Evolutionary conservation across 2,113 vertebrate genomes (phyloP), one percentile per base, ranked within the genome.

Genomic region (Elanus axillaris): DNA sequence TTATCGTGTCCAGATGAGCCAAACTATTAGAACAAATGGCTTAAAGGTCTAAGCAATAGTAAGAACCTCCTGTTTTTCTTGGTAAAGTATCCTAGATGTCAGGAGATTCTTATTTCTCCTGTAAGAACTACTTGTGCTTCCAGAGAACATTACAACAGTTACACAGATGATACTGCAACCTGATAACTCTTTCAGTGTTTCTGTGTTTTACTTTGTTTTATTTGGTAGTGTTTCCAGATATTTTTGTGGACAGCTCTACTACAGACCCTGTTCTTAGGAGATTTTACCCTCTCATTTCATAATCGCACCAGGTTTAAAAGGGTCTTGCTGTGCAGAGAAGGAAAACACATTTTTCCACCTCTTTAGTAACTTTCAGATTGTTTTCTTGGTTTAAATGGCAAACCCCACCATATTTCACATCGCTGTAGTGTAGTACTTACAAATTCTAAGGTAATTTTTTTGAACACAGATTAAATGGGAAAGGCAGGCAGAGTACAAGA

Each of bases 191-290:
- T 18, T 12, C 43, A 34, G 34, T 32, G 64, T 52, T 78, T 62
- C 60, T 93, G 75, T 71, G 87, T 63, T 85, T 85, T n/a, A 5
- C 47, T 83, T 43, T 60, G 84, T 56, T 93, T 91, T n/a, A 86
- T 52, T 76, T 92, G 68, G 73, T 34, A 2, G 12, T 17, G 34
- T 47, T 95, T 88, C 52, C 59, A 81, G 77, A 80, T 85, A 95
- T 97, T 97, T 79, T 96, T 88, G 64, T 93, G 96, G 87, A 91
- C 93, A 98, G 91, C 82, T 94, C 84, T 80, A 67, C 45, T 75
- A 7, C 66, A 92, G 91, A 84, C 76, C 86, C 73, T 66, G 34
- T 79, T 93, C 85, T 95, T 85, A 84, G 67, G 63, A 74, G 71
- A 43, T 60, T 76, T 66, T 43, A 91, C 32, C 50, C 71, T 87